Percentiles rank a stretch among this genome's conserved stretches.
phyloP scores from a whole-genome alignment of 2,888 invertebrate species.

The Drosophila putrida region DNA sequence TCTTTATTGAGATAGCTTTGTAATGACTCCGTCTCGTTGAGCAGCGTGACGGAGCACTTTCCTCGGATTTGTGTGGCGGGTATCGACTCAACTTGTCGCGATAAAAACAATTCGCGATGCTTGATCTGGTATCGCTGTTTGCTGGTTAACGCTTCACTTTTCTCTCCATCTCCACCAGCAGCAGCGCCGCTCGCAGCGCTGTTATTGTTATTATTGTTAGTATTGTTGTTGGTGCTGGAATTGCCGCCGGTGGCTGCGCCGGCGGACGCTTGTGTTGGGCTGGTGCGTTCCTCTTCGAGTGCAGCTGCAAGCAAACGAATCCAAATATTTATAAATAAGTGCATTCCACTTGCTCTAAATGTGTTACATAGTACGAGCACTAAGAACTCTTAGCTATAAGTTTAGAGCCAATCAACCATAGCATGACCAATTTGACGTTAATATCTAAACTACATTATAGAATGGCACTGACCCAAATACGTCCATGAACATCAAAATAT shows the following conservation, averaged over 20 bases:
- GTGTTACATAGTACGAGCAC: slow-evolving; percentile 17
- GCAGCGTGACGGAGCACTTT: slow-evolving; percentile 99
- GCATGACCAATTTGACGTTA: slow-evolving; percentile 36
- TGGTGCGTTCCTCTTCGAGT: slow-evolving; percentile 88
- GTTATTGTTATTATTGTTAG: slow-evolving; percentile 35
- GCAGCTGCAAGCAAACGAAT: slow-evolving; percentile 86
- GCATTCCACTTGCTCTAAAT: neutral
- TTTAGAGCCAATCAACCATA: slow-evolving; percentile 47
- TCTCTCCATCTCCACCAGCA: slow-evolving; percentile 79
- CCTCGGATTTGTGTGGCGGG: slow-evolving; percentile 99
- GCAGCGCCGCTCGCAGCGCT: slow-evolving; percentile 69
- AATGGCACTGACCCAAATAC: slow-evolving; percentile 7
- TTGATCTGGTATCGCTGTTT: slow-evolving; percentile 98
- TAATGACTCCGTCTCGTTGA: slow-evolving; percentile 99
- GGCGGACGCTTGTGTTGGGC: slow-evolving; percentile 83
- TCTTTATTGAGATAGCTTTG: slow-evolving; percentile 98
- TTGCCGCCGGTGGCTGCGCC: slow-evolving; percentile 57
- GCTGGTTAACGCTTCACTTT: slow-evolving; percentile 89
- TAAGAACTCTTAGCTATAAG: slow-evolving; percentile 7
- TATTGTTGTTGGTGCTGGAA: slow-evolving; percentile 55
- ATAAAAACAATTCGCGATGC: slow-evolving; percentile 98
- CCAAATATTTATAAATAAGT: neutral
- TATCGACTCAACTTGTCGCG: slow-evolving; percentile 98
- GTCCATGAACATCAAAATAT: neutral
- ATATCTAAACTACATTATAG: slow-evolving; percentile 38